Evolutionary conservation across 2,888 invertebrate genomes (phyloP), one percentile per base, ranked within the genome.

Genomic region (Pterostichus niger): DNA sequence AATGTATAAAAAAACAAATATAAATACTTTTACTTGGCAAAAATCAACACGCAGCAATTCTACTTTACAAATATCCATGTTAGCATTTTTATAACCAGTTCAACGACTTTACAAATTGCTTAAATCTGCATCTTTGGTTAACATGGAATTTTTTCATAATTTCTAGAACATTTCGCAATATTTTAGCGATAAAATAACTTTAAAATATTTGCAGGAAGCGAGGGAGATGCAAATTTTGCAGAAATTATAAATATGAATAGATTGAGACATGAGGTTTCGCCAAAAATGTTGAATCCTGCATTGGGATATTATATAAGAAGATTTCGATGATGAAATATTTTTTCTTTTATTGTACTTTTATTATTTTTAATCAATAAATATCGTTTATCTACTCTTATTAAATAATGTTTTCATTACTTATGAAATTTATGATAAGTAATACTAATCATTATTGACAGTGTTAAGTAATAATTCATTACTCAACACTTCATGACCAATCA

Each of bases 221-320:
- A 68, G 33, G 79, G 79, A 11, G 79, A 79, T 33, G 79, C 49
- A 31, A 46, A 80, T 54, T 80, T 71, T 17, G 52, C 80, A 7
- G 80, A 80, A 68, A 80, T 80, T 13, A 35, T 80, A 10, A 31
- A 71, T 10, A 6, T 80, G 5, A 40, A 44, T 44, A 40, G 68
- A 71, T 13, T 71, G 0, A 40, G 44, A 1, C 40, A 10, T 13
- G 11, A 44, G 3, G 9, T 11, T 11, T 15, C 7, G 7, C 80
- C 80, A 3, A 71, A 40, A 33, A 80, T 80, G 71, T 10, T 68
- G 15, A 80, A 71, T 52, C 17, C 49, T 15, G 35, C 56, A 4
- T 80, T 80, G 11, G 71, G 80, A 0, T 80, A 80, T n/a, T 54
- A 15, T 35, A 7, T 6, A 6, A 54, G 56, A 77, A 33, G 56